A percentile compares a stretch with the other conserved stretches of the same genome.
phyloP scores from a whole-genome alignment of 1,140 invertebrate genomes.

The Temnothorax longispinosus region DNA sequence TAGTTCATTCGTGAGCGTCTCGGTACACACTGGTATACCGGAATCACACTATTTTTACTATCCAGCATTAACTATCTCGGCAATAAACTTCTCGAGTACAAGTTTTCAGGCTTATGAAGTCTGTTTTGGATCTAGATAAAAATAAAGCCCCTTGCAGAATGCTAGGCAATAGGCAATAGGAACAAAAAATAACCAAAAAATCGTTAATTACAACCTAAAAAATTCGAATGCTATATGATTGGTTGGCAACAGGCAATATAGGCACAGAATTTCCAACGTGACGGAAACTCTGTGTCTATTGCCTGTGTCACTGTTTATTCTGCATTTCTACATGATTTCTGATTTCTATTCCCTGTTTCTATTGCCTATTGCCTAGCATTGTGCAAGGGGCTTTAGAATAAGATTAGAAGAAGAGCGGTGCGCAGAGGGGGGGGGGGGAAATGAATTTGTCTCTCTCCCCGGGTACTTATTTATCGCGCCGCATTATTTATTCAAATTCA shows the following conservation, averaged over 20 bases:
- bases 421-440: neutral
- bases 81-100: neutral
- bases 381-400: no score
- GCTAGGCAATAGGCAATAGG: no score
- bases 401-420: neutral
- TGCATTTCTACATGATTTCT: no score
- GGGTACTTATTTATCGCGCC: neutral
- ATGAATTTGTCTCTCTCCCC: neutral
- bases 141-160: neutral
- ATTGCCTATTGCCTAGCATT: no score
- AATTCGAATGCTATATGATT: no score
- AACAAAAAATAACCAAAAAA: no score
- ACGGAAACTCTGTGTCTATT: no score
- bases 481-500: conserved; percentile 10
- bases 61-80: conserved; percentile 11
- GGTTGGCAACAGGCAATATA: no score
- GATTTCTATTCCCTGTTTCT: no score
- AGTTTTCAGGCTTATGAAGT: neutral
- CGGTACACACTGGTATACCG: neutral
- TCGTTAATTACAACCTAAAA: no score
- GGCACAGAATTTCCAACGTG: no score
- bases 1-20: conserved; percentile 16
- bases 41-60: conserved; percentile 24
- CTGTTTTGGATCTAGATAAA: neutral
- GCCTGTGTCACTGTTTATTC: no score